A percentile compares a stretch with the other conserved stretches of the same genome.
phyloP scores from a whole-genome alignment of 2,888 invertebrate species.

The Alitta virens region DNA sequence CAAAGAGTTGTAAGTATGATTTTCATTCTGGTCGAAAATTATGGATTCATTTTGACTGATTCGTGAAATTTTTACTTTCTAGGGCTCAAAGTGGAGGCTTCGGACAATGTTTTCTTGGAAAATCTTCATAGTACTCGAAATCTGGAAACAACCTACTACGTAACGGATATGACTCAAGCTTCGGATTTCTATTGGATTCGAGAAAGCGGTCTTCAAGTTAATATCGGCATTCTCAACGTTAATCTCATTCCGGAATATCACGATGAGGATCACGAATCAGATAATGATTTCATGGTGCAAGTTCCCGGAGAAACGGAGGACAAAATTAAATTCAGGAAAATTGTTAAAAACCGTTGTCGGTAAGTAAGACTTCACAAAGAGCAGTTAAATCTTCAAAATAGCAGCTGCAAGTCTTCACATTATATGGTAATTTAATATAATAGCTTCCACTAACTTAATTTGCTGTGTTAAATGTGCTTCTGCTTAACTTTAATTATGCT shows the following conservation, averaged over 20 bases:
- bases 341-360: constrained; percentile 49
- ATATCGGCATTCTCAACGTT: constrained; percentile 44
- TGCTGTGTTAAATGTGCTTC: no score
- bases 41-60: no score
- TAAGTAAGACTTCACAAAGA: constrained; percentile 19
- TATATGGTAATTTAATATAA: no score
- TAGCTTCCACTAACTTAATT: no score
- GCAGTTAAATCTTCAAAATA: background rate
- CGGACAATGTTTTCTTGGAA: constrained; percentile 50
- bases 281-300: constrained; percentile 38
- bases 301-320: constrained; percentile 32
- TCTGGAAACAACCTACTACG: constrained; percentile 41
- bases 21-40: no score
- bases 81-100: constrained; percentile 32
- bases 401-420: background rate
- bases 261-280: constrained; percentile 46
- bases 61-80: background rate
- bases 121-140: constrained; percentile 37
- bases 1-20: no score
- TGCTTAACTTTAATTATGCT: no score
- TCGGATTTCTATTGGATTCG: constrained; percentile 46
- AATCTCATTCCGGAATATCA: constrained; percentile 50
- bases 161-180: constrained; percentile 42
- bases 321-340: constrained; percentile 35
- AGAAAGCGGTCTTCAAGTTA: constrained; percentile 46